phyloP scores from a whole-genome alignment of 2,888 invertebrate genomes.

The Ptilodon capucinus region DNA sequence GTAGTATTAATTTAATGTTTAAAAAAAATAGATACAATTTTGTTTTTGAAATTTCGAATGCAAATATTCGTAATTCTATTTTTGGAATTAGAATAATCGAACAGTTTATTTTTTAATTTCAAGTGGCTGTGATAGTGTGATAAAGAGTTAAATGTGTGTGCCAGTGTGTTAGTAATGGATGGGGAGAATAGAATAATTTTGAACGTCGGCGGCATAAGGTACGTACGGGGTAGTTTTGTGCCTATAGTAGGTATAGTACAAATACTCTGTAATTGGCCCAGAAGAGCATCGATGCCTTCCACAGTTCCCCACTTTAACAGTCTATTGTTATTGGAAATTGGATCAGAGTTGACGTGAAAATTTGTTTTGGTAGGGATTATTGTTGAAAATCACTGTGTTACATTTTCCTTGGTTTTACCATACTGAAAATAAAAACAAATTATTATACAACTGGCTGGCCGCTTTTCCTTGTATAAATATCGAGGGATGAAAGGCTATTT shows the following conservation, averaged over 20 bases:
- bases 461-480: too few species aligned
- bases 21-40: too few species aligned
- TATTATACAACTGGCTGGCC: too few species aligned
- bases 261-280: background rate
- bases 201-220: slow-evolving; percentile 96
- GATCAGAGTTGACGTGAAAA: background rate
- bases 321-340: slow-evolving; percentile 3
- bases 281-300: background rate
- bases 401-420: too few species aligned
- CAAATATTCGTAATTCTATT: background rate
- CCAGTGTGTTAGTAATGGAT: slow-evolving; percentile 84
- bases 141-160: slow-evolving; percentile 44
- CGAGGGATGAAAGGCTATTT: too few species aligned
- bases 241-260: background rate
- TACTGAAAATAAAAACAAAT: too few species aligned
- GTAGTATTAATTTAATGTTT: too few species aligned
- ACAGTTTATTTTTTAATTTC: slow-evolving; percentile 2
- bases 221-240: slow-evolving; percentile 10
- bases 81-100: slow-evolving; percentile 3
- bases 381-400: too few species aligned
- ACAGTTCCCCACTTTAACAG: background rate
- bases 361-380: background rate
- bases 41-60: background rate
- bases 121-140: slow-evolving; percentile 36
- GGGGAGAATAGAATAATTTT: slow-evolving; percentile 96